These are phyloP conservation scores for Potorous gilbertii DNA, from an alignment of 2,797 vertebrate genomes.

Conservation along the genomic window DNA sequence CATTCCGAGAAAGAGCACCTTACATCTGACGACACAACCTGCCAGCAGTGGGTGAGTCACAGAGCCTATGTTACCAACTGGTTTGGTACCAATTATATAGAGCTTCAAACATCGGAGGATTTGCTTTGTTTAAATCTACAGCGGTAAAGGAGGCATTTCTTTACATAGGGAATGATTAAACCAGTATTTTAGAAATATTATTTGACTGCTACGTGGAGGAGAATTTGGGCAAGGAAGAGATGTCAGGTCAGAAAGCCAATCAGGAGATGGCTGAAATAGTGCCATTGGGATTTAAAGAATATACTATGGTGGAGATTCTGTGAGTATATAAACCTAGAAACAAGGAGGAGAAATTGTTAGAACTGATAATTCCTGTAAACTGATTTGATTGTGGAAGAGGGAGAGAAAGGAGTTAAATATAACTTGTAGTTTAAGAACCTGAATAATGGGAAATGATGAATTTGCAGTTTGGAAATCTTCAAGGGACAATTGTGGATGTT, in stretches of 20 bases:
- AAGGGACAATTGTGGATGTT: neutral
- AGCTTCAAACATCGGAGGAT: neutral
- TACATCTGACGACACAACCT: neutral
- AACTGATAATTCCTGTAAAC: neutral
- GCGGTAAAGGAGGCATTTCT: neutral
- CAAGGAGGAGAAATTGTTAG: neutral
- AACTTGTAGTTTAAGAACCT: neutral
- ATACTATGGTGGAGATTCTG: too few relatives aligned
- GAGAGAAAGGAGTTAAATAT: neutral
- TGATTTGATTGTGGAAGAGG: neutral
- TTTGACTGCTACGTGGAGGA: neutral
- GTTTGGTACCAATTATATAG: neutral
- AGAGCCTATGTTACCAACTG: neutral
- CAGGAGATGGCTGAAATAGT: neutral
- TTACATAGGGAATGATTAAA: neutral
- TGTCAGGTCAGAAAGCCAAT: neutral
- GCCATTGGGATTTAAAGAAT: neutral
- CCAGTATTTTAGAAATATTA: neutral
- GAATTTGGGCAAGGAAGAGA: neutral
- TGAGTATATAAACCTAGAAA: neutral
- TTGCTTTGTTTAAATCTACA: too few relatives aligned
- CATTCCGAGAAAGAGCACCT: neutral
- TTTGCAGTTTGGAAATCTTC: neutral
- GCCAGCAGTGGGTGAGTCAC: rapidly evolving
- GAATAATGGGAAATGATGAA: neutral